Evolutionary conservation across 1,140 invertebrate species (phyloP).

Genomic region (Amphibalanus amphitrite): DNA sequence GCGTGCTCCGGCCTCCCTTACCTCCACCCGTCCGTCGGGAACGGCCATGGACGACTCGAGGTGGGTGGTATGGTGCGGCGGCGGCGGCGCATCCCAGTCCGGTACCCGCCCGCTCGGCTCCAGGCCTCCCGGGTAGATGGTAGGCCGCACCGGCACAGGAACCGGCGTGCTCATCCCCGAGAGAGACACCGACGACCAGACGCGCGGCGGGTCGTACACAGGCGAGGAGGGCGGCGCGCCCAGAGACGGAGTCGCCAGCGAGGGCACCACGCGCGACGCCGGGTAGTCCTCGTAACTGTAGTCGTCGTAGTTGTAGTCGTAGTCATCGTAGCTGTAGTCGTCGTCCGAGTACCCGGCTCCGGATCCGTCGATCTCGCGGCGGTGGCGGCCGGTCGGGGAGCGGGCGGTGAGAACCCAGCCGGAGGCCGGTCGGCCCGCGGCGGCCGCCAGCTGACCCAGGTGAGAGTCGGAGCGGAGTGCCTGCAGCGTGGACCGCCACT

Average conservation of each 20-base stretch:
- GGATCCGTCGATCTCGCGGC: background rate
- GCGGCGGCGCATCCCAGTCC: background rate
- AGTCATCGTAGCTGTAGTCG: constrained; percentile 7
- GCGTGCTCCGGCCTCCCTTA: too few relatives aligned
- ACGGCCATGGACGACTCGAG: constrained; percentile 16
- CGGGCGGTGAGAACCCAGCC: background rate
- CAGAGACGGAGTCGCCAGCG: constrained; percentile 24
- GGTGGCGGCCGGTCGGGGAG: background rate
- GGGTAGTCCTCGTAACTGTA: constrained; percentile 20
- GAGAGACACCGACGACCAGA: constrained; percentile 9
- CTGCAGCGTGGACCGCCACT: background rate
- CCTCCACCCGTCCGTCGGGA: constrained; percentile 25
- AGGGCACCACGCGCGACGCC: constrained; percentile 24
- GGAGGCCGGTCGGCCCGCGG: too few relatives aligned
- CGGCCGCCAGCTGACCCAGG: background rate
- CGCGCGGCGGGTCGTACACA: constrained; percentile 15
- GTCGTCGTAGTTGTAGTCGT: constrained; percentile 5
- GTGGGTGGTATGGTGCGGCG: background rate
- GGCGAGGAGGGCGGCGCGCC: constrained; percentile 16
- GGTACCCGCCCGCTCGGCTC: constrained; percentile 7
- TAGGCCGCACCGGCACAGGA: constrained; percentile 2
- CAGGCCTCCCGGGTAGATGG: constrained; percentile 17
- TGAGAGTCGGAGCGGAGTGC: background rate
- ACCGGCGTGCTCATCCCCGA: constrained; percentile 11
- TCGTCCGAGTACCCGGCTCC: background rate